A percentile compares a stretch with the other conserved stretches of the same genome.
These are phyloP conservation scores for Origma solitaria DNA, from an alignment of 2,113 vertebrate genomes.

Conservation along the genomic window DNA sequence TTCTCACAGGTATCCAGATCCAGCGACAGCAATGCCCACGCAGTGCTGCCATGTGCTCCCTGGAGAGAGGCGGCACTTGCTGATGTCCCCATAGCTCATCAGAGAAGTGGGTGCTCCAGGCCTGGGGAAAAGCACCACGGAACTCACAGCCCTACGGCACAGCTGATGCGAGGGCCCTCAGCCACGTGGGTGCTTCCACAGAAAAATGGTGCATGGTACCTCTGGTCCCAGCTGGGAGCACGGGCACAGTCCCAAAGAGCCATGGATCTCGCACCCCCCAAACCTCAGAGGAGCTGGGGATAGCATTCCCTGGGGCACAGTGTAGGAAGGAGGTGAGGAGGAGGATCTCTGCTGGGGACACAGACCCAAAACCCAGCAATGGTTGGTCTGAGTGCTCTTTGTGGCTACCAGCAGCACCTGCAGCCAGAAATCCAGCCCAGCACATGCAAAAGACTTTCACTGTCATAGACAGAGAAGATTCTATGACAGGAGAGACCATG, in stretches of 20 bases:
- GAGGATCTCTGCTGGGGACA: neutral
- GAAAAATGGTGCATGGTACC: neutral
- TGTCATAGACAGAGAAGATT: neutral
- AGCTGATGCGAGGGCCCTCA: accelerated
- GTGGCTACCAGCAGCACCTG: neutral
- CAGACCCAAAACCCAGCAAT: neutral
- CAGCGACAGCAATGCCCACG: neutral
- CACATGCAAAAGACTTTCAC: neutral
- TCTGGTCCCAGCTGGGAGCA: neutral
- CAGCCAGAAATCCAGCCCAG: neutral
- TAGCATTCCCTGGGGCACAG: neutral
- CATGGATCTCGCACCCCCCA: accelerated
- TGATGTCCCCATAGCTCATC: neutral
- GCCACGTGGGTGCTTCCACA: neutral
- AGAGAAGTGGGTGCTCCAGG: neutral
- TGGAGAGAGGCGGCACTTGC: neutral
- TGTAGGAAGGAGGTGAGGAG: neutral
- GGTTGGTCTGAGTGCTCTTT: neutral
- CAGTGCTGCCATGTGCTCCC: neutral
- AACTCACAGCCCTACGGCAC: neutral
- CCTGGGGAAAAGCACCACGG: neutral
- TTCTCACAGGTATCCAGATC: neutral
- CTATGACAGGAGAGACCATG: neutral
- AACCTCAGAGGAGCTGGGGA: neutral
- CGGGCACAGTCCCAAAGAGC: accelerated